Evolutionary conservation across 2,888 invertebrate genomes (phyloP), one percentile per base, ranked within the genome.

Genomic region (Polyommatus iphigenia): DNA sequence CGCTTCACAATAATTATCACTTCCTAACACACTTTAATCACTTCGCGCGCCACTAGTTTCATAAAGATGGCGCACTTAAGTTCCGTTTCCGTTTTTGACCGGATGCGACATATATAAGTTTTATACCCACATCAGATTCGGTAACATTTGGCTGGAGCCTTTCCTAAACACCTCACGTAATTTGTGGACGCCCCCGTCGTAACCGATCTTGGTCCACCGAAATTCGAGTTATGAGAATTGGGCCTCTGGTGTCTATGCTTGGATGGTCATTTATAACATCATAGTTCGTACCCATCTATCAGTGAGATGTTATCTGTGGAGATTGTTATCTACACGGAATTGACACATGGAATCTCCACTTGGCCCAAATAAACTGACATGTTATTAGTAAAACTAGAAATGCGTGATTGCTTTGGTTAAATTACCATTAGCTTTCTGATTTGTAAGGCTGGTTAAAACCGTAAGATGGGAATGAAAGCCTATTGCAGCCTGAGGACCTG

Each of bases 261-360:
- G 29, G 29, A 29, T 67, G 67, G 67, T 67, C 29, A 67, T 67
- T 67, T 67, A 29, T 24, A 67, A 67, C 67, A 62, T 24, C 62
- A 24, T 2, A 54, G 18, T 54, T 54, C 18, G 59, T 62, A 62
- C 62, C 20, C 13, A 62, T 62, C 62, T 67, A 18, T 67, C 67
- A 67, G 67, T 32, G 67, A 67, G 67, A 67, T 29, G 67, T 67
- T 15, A 67, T 67, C 67, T 20, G 20, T 20, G 1, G 18, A 32
- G 67, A 67, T 67, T 18, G 67, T 67, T 29, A 67, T 67, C 18
- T 15, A 13, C 15, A 67, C 5, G 18, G 67, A 67, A 67, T 36
- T 67, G 67, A 67, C 29, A 67, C 29, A 10, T 67, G 67, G 67
- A 29, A 67, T 67, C 29, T 67, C 29, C 10, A 67, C 67, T 67